Evolutionary conservation across 2,888 invertebrate species (phyloP).

Genomic region (Cheilosia vernalis): DNA sequence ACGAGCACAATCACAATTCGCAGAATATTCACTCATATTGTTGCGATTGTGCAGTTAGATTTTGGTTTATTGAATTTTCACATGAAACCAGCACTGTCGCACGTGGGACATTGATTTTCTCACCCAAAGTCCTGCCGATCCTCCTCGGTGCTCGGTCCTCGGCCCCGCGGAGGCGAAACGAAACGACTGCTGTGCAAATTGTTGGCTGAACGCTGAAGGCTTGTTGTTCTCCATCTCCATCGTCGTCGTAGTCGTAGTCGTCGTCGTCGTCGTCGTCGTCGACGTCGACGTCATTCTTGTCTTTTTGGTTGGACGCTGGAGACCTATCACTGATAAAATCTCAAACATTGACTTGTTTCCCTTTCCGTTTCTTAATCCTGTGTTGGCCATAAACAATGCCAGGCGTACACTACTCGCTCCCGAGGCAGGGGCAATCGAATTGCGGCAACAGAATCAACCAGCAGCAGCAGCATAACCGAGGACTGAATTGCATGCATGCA

Average conservation of each 20-base stretch:
- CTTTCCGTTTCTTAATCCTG: slow-evolving; percentile 75
- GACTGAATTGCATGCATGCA: slow-evolving; percentile 62
- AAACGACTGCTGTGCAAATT: slow-evolving; percentile 70
- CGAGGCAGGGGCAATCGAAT: slow-evolving; percentile 53
- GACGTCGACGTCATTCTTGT: slow-evolving; percentile 56
- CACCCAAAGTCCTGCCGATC: slow-evolving; percentile 58
- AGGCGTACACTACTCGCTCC: slow-evolving; percentile 60
- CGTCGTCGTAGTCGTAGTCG: slow-evolving; percentile 23
- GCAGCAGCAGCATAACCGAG: slow-evolving; percentile 45
- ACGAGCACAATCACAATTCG: slow-evolving; percentile 54
- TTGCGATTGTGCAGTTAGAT: slow-evolving; percentile 70
- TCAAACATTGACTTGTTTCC: slow-evolving; percentile 76
- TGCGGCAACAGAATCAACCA: slow-evolving; percentile 6
- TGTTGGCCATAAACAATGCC: slow-evolving; percentile 74
- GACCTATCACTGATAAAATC: slow-evolving; percentile 77
- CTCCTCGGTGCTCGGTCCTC: slow-evolving; percentile 3
- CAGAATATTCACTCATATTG: slow-evolving; percentile 67
- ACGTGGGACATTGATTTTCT: slow-evolving; percentile 74
- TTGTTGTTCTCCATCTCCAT: slow-evolving; percentile 56
- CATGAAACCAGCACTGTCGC: slow-evolving; percentile 68
- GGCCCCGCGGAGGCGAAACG: slow-evolving; percentile 4
- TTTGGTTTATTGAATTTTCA: slow-evolving; percentile 74
- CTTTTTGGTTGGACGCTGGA: slow-evolving; percentile 59
- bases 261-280: slow-evolving; percentile 44
- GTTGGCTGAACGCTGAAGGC: slow-evolving; percentile 56